These are phyloP conservation scores for Archips crataeganus DNA, from an alignment of 2,888 invertebrate genomes.

Conservation along the genomic window DNA sequence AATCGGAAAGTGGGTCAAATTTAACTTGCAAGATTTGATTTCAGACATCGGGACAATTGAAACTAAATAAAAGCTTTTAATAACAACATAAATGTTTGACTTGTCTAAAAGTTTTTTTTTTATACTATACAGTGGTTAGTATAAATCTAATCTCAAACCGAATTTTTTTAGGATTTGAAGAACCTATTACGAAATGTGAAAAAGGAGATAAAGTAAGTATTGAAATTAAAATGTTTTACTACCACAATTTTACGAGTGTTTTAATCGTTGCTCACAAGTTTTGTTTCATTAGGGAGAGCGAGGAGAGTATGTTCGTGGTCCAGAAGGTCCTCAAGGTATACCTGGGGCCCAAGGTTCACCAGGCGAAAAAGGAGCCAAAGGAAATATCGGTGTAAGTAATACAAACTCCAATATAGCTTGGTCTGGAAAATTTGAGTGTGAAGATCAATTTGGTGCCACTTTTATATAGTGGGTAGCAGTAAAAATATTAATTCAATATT, in stretches of 20 bases:
- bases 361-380: conserved; percentile 72
- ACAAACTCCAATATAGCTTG: too few relatives aligned
- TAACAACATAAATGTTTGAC: too few relatives aligned
- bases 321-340: conserved; percentile 81
- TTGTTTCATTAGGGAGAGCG: conserved; percentile 55
- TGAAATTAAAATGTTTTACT: not conserved
- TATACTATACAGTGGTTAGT: too few relatives aligned
- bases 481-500: too few relatives aligned
- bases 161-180: not conserved
- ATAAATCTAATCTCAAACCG: not conserved
- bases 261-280: conserved; percentile 46
- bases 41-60: too few relatives aligned
- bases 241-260: conserved; percentile 26
- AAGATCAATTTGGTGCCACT: too few relatives aligned
- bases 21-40: too few relatives aligned
- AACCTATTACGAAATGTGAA: conserved; percentile 26
- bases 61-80: too few relatives aligned
- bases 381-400: conserved; percentile 55
- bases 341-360: conserved; percentile 88
- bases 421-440: too few relatives aligned
- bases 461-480: too few relatives aligned
- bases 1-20: too few relatives aligned
- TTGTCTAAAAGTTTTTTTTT: too few relatives aligned
- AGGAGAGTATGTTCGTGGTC: conserved; percentile 56
- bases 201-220: conserved; percentile 47